Base-by-base conservation (phyloP, 2,888 invertebrate species). In the Bembecia ichneumoniformis region DNA sequence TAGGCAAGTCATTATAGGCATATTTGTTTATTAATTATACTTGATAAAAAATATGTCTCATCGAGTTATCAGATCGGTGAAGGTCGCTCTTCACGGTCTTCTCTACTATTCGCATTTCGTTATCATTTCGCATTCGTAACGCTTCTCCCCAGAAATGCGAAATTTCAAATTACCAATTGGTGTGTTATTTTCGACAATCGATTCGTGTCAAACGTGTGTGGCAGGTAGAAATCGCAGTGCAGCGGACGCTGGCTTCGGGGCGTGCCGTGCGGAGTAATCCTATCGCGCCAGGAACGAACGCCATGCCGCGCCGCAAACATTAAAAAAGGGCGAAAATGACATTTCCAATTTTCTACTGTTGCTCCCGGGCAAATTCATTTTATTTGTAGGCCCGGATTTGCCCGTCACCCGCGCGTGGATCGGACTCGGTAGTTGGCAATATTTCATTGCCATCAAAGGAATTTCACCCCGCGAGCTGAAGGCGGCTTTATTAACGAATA, bases 301-400 rank as follows among this genome's bases (percentile, higher is more conserved):
- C 62, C 64, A 60, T 68, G 64, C 69, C 68, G 28, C n/a, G 72
- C 78, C 77, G 73, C 83, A 87, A 84, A 84, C 83, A 83, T 82
- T 80, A 83, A 88, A 87, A 87, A 87, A 86, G 75, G 76, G 78
- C 82, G 82, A 87, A 88, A 88, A 88, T 88, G 87, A 87, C 88
- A 83, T 88, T 88, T 88, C 84, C 82, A 88, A 88, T 88, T 89
- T 88, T 88, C 88, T 88, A 82, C 83, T 74, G 78, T 82, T 75
- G 82, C 86, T 77, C 68, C 72, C 72, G 76, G 83, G 73, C 73
- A 75, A 78, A 82, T 79, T 82, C 82, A 80, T 84, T 87, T 84
- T 83, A 81, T 82, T 82, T 79, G 79, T 77, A 77, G 79, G 77
- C 80, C 69, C 73, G 76, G 78, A 82, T 82, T 82, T 74, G 68